Evolutionary conservation across 2,113 vertebrate genomes (phyloP).

Genomic region (Octodon degus): DNA sequence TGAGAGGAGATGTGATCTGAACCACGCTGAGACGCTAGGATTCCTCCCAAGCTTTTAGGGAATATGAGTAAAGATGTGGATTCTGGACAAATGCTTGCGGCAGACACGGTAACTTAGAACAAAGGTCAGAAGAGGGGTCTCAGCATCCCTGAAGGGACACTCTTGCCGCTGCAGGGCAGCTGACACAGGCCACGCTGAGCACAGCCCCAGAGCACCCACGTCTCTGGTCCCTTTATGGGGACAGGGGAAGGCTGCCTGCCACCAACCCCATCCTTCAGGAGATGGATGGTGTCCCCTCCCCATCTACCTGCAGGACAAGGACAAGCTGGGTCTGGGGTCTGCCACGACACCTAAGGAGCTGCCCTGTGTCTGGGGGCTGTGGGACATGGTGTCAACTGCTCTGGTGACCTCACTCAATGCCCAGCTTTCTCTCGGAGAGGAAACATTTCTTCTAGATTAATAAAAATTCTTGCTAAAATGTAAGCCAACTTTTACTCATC

Average conservation of each 20-base stretch:
- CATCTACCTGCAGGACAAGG: background rate
- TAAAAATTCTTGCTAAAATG: background rate
- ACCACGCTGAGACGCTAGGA: background rate
- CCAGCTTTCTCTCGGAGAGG: background rate
- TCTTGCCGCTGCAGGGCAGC: rapidly evolving
- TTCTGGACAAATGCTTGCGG: background rate
- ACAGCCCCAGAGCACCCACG: rapidly evolving
- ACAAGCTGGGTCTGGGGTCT: background rate
- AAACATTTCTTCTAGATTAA: background rate
- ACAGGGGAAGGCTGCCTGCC: background rate
- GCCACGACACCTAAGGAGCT: rapidly evolving
- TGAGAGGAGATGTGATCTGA: background rate
- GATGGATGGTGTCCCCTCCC: no score
- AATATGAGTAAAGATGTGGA: background rate
- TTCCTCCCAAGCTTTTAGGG: background rate
- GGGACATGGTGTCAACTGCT: rapidly evolving
- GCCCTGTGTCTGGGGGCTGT: background rate
- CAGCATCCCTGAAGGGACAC: rapidly evolving
- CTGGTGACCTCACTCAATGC: background rate
- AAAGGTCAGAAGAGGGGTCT: background rate
- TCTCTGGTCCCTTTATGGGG: rapidly evolving
- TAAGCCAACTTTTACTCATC: background rate
- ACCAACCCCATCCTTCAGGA: rapidly evolving
- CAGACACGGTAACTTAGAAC: background rate
- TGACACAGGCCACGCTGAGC: rapidly evolving